Evolutionary conservation across 1,140 invertebrate genomes (phyloP).

Genomic region (Schlechtendalia chinensis): DNA sequence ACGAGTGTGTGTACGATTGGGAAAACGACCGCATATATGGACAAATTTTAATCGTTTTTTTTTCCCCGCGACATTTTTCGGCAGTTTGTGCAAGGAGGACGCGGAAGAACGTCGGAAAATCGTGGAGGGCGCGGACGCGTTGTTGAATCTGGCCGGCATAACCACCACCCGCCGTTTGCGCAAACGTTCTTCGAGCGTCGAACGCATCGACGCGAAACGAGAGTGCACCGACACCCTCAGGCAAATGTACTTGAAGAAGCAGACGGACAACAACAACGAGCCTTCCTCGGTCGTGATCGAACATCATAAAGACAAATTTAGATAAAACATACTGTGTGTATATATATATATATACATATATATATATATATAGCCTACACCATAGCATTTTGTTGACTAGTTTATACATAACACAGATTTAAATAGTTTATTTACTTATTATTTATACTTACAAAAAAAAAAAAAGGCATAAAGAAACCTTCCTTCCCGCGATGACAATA

Average conservation of each 20-base stretch:
- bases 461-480: background rate
- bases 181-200: conserved; percentile 43
- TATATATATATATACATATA: background rate
- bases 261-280: conserved; percentile 41
- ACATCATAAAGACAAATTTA: conserved; percentile 45
- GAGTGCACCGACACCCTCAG: conserved; percentile 23
- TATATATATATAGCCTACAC: conserved; percentile 1
- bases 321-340: conserved; percentile 27
- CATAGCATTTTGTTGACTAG: conserved; percentile 49
- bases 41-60: background rate
- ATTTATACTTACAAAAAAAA: conserved; percentile 36
- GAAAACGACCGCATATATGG: too few relatives aligned
- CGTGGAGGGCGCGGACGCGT: conserved; percentile 71
- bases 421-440: conserved; percentile 32
- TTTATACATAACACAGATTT: conserved; percentile 41
- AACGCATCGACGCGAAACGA: conserved; percentile 32
- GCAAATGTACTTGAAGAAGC: conserved; percentile 22
- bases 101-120: conserved; percentile 73
- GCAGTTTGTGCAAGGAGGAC: conserved; percentile 64
- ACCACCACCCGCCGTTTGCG: conserved; percentile 54
- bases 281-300: conserved; percentile 1
- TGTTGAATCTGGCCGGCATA: conserved; percentile 71
- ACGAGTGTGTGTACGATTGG: too few relatives aligned
- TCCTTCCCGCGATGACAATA: background rate
- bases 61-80: conserved; percentile 52